Evolutionary conservation across 2,888 invertebrate genomes (phyloP).

Genomic region (Heteropelma amictum): DNA sequence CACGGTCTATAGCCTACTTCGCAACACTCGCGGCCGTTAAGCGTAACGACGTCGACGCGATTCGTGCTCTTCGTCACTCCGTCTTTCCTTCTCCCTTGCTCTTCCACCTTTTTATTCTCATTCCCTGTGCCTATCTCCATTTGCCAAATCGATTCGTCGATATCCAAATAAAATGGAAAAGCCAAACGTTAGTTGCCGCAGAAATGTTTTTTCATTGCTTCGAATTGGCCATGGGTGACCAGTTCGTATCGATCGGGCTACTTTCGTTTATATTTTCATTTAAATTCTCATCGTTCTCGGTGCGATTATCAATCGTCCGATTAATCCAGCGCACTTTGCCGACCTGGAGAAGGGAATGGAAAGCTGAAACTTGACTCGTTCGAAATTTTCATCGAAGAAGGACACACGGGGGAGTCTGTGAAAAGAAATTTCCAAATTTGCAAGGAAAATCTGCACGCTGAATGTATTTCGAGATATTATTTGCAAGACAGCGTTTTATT

Average conservation of each 20-base stretch:
- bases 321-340: background rate
- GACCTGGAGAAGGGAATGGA: too few species aligned
- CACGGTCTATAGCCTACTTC: slow-evolving; percentile 23
- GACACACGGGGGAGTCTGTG: too few species aligned
- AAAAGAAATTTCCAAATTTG: too few species aligned
- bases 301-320: background rate
- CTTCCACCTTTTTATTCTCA: background rate
- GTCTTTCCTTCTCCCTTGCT: background rate
- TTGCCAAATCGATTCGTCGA: slow-evolving; percentile 48
- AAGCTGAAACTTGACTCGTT: too few species aligned
- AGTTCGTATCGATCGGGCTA: background rate
- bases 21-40: slow-evolving; percentile 44
- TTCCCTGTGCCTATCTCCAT: slow-evolving; percentile 6
- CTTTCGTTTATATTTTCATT: too few species aligned
- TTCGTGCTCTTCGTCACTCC: background rate
- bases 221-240: background rate
- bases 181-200: slow-evolving; percentile 3
- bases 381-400: too few species aligned
- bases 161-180: slow-evolving; percentile 37
- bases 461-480: too few species aligned
- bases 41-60: slow-evolving; percentile 44
- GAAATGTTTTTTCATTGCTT: slow-evolving; percentile 15
- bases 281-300: background rate
- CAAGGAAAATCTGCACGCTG: too few species aligned
- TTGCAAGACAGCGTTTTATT: too few species aligned